These are phyloP conservation scores for Schizaphis graminum DNA, from an alignment of 2,888 invertebrate species.

Conservation along the genomic window DNA sequence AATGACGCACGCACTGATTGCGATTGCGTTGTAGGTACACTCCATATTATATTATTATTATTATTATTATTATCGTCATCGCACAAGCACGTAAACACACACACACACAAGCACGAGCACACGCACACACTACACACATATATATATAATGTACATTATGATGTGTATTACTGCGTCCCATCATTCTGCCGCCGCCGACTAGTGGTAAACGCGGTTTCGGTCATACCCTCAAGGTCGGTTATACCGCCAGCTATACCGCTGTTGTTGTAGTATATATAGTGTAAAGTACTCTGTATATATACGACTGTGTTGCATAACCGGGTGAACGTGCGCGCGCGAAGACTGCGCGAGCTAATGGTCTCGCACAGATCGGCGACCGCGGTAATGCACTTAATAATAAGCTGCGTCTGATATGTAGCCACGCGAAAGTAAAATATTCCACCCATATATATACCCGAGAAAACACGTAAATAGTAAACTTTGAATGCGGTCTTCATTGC, in stretches of 20 bases:
- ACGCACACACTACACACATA: not conserved
- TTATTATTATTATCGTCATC: conserved; percentile 17
- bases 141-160: not conserved
- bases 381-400: not conserved
- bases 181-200: not conserved
- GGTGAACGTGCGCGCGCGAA: not conserved
- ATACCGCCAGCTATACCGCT: not conserved
- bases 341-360: not conserved
- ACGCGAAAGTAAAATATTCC: not conserved
- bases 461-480: not conserved
- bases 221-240: not conserved
- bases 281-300: not conserved
- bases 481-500: not conserved
- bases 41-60: not conserved
- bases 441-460: not conserved
- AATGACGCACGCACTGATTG: conserved; percentile 1
- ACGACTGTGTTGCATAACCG: conserved; percentile 7
- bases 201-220: conserved; percentile 20
- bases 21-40: not conserved
- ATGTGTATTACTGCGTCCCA: not conserved
- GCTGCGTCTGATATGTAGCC: not conserved
- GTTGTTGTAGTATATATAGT: not conserved
- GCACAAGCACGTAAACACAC: not conserved
- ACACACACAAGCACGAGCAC: not conserved
- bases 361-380: not conserved